Conservation (phyloP, 64 coral and sea anemone species). For the Dendronephthya gigantea region DNA sequence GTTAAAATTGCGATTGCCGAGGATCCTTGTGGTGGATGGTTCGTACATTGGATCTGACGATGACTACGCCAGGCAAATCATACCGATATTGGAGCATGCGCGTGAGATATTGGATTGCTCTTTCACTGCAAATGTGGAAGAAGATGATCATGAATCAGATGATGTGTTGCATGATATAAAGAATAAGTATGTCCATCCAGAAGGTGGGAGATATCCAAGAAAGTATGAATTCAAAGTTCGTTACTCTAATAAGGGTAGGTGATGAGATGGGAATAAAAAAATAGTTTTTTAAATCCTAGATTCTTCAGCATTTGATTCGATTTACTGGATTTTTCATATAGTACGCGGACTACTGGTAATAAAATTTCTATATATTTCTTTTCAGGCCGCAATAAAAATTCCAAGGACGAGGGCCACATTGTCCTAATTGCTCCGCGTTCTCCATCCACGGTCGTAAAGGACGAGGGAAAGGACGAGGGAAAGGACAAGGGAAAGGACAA, state of each 20-base stretch:
- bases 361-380: too few relatives aligned
- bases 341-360: too few relatives aligned
- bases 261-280: too few relatives aligned
- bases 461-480: not conserved
- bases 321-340: too few relatives aligned
- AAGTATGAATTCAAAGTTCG: conserved; percentile 28
- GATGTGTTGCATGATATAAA: conserved; percentile 27
- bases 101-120: conserved; percentile 15
- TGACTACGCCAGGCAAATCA: not conserved
- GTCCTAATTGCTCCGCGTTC: not conserved
- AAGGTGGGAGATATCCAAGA: not conserved
- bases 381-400: too few relatives aligned
- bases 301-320: too few relatives aligned
- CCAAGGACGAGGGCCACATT: not conserved
- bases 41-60: not conserved
- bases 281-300: too few relatives aligned
- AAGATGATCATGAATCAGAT: too few relatives aligned
- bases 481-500: not conserved
- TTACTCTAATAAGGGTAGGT: not conserved
- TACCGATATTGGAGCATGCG: not conserved
- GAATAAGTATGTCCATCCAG: not conserved
- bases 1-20: not conserved
- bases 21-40: conserved; percentile 34
- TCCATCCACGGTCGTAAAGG: not conserved
- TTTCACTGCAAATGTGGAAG: not conserved